These are phyloP conservation scores for Pachliopta kotzebuea DNA, from an alignment of 2,888 invertebrate genomes.

Conservation along the genomic window DNA sequence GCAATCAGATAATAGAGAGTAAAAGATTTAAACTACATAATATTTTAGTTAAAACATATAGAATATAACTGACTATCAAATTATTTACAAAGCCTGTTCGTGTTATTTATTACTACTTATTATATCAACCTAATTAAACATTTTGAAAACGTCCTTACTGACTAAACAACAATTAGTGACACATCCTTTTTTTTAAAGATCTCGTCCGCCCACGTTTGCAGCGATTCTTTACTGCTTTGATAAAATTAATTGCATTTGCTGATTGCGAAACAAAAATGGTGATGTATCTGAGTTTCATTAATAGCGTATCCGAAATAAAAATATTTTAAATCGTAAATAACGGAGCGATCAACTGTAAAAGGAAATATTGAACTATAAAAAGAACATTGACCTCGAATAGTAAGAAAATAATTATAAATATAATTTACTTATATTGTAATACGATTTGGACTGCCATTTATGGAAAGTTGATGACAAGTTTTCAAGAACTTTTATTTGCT, in stretches of 20 bases:
- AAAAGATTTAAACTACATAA: too few species aligned
- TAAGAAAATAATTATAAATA: too few species aligned
- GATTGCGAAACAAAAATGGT: conserved; percentile 24
- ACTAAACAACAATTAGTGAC: background rate
- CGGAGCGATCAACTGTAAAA: background rate
- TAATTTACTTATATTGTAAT: too few species aligned
- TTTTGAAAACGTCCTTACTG: background rate
- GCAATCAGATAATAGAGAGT: too few species aligned
- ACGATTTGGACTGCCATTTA: too few species aligned
- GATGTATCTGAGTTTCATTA: conserved; percentile 2
- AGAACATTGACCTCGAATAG: conserved; percentile 11
- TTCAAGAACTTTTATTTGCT: too few species aligned
- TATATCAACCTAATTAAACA: too few species aligned
- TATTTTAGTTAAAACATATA: too few species aligned
- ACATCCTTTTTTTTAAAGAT: conserved; percentile 1
- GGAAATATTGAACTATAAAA: conserved; percentile 3
- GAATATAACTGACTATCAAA: too few species aligned
- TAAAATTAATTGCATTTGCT: conserved; percentile 11
- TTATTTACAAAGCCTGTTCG: too few species aligned
- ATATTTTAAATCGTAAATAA: conserved; percentile 21
- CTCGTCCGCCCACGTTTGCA: conserved; percentile 7
- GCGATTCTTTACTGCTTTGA: conserved; percentile 2
- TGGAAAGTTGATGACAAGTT: too few species aligned
- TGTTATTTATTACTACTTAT: too few species aligned
- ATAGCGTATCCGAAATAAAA: conserved; percentile 7